Percentiles rank a stretch among this genome's conserved stretches.
phyloP scores from a whole-genome alignment of 2,888 invertebrate genomes.

The Campoletis raptor region DNA sequence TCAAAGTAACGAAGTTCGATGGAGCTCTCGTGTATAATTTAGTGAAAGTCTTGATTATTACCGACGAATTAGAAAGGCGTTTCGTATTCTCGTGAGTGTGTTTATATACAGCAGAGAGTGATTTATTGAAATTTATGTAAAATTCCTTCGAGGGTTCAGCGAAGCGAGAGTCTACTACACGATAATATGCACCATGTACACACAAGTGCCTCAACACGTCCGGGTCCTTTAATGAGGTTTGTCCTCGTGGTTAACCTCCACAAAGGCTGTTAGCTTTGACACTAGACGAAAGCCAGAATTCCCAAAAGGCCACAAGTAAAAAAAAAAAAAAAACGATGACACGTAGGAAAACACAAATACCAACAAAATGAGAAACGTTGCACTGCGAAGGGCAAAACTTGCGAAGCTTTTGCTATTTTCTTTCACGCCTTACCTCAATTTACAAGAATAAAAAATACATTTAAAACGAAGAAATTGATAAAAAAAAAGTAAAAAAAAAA shows the following conservation, averaged over 20 bases:
- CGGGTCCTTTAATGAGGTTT: conserved; percentile 65
- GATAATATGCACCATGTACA: conserved; percentile 39
- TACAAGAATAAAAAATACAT: not conserved
- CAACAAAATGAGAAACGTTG: conserved; percentile 23
- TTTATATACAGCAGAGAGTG: not conserved
- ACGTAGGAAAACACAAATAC: conserved; percentile 30
- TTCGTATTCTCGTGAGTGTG: not conserved
- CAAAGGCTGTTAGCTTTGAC: conserved; percentile 60
- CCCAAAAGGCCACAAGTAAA: not conserved
- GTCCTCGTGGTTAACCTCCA: conserved; percentile 53
- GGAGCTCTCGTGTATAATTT: not conserved
- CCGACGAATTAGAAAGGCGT: not conserved
- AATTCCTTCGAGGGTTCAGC: conserved; percentile 38
- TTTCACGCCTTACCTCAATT: not conserved
- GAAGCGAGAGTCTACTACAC: conserved; percentile 37
- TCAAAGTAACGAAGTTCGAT: not conserved
- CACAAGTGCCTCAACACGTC: conserved; percentile 48
- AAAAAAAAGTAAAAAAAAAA: too few relatives aligned
- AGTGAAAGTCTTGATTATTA: conserved; percentile 7
- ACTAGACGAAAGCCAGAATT: conserved; percentile 25
- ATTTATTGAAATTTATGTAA: conserved; percentile 66
- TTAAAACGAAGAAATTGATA: too few relatives aligned
- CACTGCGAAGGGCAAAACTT: not conserved
- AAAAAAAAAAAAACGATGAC: conserved; percentile 19
- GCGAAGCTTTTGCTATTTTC: not conserved